These are phyloP conservation scores for Choreutis nemorana DNA, from an alignment of 2,888 invertebrate genomes.

Conservation along the genomic window DNA sequence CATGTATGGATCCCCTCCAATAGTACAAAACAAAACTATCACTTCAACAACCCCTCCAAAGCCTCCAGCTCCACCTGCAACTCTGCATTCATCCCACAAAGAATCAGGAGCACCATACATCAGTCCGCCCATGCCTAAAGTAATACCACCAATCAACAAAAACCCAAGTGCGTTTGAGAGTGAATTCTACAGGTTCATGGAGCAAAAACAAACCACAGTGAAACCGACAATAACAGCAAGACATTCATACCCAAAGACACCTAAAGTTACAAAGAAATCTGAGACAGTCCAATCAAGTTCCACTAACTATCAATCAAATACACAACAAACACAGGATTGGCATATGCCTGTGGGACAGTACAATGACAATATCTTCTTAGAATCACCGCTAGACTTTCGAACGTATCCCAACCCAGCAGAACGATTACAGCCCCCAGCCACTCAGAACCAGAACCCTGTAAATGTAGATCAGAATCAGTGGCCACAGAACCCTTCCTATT, in stretches of 20 bases:
- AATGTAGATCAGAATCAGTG: slow-evolving; percentile 21
- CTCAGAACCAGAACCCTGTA: slow-evolving; percentile 3
- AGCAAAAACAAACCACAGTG: slow-evolving; percentile 9
- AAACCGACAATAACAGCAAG: slow-evolving; percentile 4
- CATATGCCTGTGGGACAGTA: slow-evolving; percentile 43
- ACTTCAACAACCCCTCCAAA: slow-evolving; percentile 5
- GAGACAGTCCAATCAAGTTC: no score
- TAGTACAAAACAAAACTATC: slow-evolving; percentile 5
- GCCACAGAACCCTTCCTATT: slow-evolving; percentile 23
- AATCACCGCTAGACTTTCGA: slow-evolving; percentile 34
- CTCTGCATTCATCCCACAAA: slow-evolving; percentile 8
- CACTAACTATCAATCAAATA: background rate
- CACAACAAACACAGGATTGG: slow-evolving; percentile 18
- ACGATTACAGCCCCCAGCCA: slow-evolving; percentile 10
- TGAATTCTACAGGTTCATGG: slow-evolving; percentile 52
- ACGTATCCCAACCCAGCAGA: slow-evolving; percentile 17
- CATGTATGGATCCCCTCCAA: slow-evolving; percentile 3
- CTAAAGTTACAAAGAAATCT: no score
- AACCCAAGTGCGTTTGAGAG: slow-evolving; percentile 48
- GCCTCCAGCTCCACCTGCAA: slow-evolving; percentile 6
- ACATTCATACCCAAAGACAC: slow-evolving; percentile 5
- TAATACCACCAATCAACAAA: slow-evolving; percentile 37
- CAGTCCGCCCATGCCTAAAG: slow-evolving; percentile 25
- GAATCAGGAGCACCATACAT: slow-evolving; percentile 16
- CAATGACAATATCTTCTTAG: slow-evolving; percentile 46